Evolutionary conservation across 2,113 vertebrate species (phyloP).

Genomic region (Capreolus pygargus): DNA sequence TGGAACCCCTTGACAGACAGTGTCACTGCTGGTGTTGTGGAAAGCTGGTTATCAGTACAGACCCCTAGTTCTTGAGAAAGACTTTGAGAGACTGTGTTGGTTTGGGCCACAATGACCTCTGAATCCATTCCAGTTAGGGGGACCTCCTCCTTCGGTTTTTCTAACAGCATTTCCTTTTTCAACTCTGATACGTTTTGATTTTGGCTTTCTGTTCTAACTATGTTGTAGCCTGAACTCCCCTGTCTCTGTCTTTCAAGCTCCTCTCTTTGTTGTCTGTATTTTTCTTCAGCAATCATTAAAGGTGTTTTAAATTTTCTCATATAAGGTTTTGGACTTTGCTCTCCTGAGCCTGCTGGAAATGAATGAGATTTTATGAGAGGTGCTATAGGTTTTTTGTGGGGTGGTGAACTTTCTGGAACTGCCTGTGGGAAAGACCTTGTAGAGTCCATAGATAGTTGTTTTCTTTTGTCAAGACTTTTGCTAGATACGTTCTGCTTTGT

Average conservation of each 20-base stretch:
- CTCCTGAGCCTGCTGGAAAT: conserved; percentile 78
- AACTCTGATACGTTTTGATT: conserved; percentile 59
- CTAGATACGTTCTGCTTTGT: not conserved
- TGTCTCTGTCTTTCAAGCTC: conserved; percentile 81
- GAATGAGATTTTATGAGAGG: conserved; percentile 85
- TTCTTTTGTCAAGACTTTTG: conserved; percentile 34
- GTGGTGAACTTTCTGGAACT: conserved; percentile 62
- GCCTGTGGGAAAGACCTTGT: not conserved
- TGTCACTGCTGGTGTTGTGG: conserved; percentile 55
- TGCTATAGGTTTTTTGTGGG: conserved; percentile 74
- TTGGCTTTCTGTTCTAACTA: conserved; percentile 41
- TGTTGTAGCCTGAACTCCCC: conserved; percentile 38
- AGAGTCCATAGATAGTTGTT: conserved; percentile 10
- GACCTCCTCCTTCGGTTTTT: conserved; percentile 17
- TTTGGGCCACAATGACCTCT: not conserved
- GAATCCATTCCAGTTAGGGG: not conserved
- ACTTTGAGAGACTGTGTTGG: not conserved
- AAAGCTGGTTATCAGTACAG: conserved; percentile 40
- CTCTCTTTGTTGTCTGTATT: conserved; percentile 84
- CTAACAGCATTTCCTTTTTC: conserved; percentile 46
- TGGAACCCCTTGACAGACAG: conserved; percentile 64
- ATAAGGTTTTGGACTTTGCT: conserved; percentile 82
- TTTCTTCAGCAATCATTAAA: conserved; percentile 92
- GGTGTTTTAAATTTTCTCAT: conserved; percentile 90
- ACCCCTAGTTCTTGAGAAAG: not conserved